Percentiles rank a stretch among this genome's conserved stretches.
These are phyloP conservation scores for Atethmia centrago DNA, from an alignment of 2,888 invertebrate species.

Conservation along the genomic window DNA sequence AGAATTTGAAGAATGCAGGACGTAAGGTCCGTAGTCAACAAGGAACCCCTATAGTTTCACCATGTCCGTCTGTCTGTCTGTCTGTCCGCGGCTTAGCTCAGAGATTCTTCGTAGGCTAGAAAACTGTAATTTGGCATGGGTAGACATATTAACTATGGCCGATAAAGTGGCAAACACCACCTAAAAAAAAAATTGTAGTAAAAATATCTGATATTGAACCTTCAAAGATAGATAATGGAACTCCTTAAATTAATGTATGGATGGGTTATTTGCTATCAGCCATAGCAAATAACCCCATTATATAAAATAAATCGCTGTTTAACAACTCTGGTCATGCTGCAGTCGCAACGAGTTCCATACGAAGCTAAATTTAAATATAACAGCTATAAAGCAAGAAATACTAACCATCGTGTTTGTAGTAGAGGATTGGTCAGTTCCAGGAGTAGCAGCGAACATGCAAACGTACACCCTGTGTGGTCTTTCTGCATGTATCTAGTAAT, in stretches of 20 bases:
- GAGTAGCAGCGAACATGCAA: constrained; percentile 89
- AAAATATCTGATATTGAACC: no score
- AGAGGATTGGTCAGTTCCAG: constrained; percentile 92
- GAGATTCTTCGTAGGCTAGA: no score
- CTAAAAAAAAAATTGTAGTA: no score
- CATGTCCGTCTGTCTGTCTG: no score
- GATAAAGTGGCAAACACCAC: no score
- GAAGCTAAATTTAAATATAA: background rate
- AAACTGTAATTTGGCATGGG: no score
- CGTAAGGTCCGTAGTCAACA: no score
- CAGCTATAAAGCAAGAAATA: background rate
- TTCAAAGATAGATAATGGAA: background rate
- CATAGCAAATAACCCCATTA: background rate
- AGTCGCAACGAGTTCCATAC: background rate
- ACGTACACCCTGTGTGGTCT: constrained; percentile 87
- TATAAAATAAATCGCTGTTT: background rate
- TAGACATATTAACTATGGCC: no score
- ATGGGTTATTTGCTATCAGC: background rate
- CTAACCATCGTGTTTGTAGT: constrained; percentile 91
- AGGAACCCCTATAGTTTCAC: no score
- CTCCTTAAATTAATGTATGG: background rate
- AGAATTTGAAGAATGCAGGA: no score
- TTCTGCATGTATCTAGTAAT: constrained; percentile 88
- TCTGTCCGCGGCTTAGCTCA: no score
- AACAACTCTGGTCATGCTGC: background rate